Base-by-base conservation (phyloP, 2,113 vertebrate species). In the Rhinoderma darwinii region DNA sequence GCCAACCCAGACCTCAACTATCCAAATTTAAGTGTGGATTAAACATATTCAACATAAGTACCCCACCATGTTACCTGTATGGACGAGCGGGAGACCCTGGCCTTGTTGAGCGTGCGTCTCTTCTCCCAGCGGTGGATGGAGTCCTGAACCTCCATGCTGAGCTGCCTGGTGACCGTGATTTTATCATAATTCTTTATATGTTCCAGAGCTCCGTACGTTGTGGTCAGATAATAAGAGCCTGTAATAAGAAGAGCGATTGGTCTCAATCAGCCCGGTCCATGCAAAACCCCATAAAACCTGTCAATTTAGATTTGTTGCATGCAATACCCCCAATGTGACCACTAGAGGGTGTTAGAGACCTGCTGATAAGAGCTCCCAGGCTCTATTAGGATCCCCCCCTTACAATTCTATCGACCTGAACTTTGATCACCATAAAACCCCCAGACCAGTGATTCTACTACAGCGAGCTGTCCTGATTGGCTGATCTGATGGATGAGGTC, bases 191-290 rank as follows among this genome's bases (percentile, higher is more conserved):
- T 96, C 94, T 95, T 99, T 59, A 99, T 98, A 88, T 99, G 97
- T 88, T 99, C 97, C 90, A 99, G 91, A 18, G 97, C 97, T 0
- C 98, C 98, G 0, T 98, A 99, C 20, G 97, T 98, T 84, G 97
- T 99, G 73, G 97, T 99, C 90, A 99, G 94, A 88, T 99, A 99
- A 90, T 99, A 99, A 30, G 97, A 99, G 25, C 98, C 98, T 99
- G 35, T 3, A n/a, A n/a, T n/a, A n/a, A n/a, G 20, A 43, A 35
- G 30, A 37, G 12, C 2, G 15, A 12, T 27, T 17, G 50, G 1
- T 30, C 7, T 30, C 7, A 61, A 63, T 15, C 11, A 63, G n/a
- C 3, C 4, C 32, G 5, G 1, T 6, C 30, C 8, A 17, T 12
- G 12, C 10, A 66, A 76, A 17, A 20, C 2, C 22, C 14, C 27